A percentile compares a stretch with the other conserved stretches of the same genome.
phyloP scores from a whole-genome alignment of 2,888 invertebrate genomes.

The Lysandra bellargus region DNA sequence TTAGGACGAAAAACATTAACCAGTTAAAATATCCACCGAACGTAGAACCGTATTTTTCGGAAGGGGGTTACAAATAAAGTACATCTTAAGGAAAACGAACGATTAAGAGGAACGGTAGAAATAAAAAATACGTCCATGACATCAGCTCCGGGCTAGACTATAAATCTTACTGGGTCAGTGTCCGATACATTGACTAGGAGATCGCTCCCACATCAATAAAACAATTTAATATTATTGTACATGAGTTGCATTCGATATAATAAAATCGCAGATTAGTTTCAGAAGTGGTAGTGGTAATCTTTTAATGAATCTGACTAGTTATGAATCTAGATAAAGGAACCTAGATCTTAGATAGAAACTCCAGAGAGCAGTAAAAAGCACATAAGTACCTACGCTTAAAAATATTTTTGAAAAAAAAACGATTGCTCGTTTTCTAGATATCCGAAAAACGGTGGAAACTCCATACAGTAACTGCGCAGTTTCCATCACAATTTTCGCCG shows the following conservation, averaged over 20 bases:
- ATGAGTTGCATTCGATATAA: conserved; percentile 29
- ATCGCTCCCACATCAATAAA: conserved; percentile 61
- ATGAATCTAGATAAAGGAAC: not conserved
- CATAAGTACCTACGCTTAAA: no score
- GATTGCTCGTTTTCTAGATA: not conserved
- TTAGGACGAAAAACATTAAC: not conserved
- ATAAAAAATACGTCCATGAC: not conserved
- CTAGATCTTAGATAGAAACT: not conserved
- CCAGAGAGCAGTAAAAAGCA: no score
- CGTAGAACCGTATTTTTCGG: no score
- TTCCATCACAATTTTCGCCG: conserved; percentile 9
- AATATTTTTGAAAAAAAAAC: not conserved
- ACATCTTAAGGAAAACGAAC: not conserved
- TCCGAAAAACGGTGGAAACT: not conserved
- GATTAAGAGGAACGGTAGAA: not conserved
- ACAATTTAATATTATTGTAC: conserved; percentile 55
- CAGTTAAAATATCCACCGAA: no score
- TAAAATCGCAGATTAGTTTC: not conserved
- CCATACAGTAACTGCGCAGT: not conserved
- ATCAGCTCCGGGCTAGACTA: conserved; percentile 6
- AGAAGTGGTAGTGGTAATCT: not conserved
- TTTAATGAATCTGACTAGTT: not conserved
- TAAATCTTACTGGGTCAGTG: conserved; percentile 58
- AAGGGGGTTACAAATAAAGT: no score
- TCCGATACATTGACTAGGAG: conserved; percentile 62